These are phyloP conservation scores for Pseudolaguvia tuberculata DNA, from an alignment of 2,113 vertebrate species.

Conservation along the genomic window DNA sequence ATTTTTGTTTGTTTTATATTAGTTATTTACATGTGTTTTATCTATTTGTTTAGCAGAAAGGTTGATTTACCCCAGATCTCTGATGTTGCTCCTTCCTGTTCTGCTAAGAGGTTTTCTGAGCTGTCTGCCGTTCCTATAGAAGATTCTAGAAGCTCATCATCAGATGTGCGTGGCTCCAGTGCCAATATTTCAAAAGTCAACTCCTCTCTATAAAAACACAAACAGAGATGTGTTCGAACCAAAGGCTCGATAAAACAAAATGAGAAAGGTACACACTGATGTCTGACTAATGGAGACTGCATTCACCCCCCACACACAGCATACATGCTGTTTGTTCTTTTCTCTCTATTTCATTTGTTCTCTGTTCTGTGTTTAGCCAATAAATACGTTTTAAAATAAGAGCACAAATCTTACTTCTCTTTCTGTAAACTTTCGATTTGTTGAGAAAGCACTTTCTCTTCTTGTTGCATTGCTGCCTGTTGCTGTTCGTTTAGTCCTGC, in stretches of 20 bases:
- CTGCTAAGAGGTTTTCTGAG: constrained; percentile 84
- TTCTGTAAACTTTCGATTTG: constrained; percentile 93
- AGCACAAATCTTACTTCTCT: constrained; percentile 77
- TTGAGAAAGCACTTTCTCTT: constrained; percentile 82
- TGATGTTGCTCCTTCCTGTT: constrained; percentile 74
- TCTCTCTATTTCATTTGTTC: too few species aligned
- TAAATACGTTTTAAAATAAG: too few species aligned
- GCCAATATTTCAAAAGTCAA: constrained; percentile 89
- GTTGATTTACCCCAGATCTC: constrained; percentile 69
- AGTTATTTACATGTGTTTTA: too few species aligned
- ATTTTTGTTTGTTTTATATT: too few species aligned
- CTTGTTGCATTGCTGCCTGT: constrained; percentile 85
- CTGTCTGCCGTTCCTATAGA: constrained; percentile 91
- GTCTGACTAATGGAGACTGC: not conserved
- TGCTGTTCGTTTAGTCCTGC: constrained; percentile 77
- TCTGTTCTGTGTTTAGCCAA: too few species aligned
- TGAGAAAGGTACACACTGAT: not conserved
- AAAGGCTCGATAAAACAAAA: not conserved
- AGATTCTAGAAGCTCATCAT: constrained; percentile 89
- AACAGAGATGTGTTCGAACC: not conserved
- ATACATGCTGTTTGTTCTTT: too few species aligned
- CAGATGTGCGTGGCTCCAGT: constrained; percentile 83
- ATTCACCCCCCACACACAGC: too few species aligned
- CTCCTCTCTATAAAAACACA: constrained; percentile 76
- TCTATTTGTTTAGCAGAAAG: too few species aligned